Conservation (phyloP, 37 sponge, comb jelly and placozoan species). For the Ephydatia muelleri region DNA sequence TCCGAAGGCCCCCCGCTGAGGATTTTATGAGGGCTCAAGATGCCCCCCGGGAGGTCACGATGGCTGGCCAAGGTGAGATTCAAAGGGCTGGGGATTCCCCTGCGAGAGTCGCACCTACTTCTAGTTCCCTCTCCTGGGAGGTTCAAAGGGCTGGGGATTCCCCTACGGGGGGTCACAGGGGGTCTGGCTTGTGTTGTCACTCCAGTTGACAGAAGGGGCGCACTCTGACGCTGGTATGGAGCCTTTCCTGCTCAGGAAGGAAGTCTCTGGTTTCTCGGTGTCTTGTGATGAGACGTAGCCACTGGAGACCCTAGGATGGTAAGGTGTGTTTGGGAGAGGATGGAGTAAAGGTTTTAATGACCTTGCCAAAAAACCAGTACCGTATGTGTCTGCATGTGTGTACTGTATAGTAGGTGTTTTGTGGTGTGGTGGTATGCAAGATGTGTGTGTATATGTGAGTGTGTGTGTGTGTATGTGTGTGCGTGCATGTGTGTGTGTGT, state of each 20-base stretch:
- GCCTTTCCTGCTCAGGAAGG: too few species aligned
- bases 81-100: neutral
- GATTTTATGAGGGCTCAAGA: too few species aligned
- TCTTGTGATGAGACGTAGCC: neutral
- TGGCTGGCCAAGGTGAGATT: neutral
- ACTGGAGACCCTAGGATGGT: neutral
- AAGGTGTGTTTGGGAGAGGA: too few species aligned
- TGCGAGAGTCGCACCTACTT: neutral
- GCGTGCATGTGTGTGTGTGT: neutral
- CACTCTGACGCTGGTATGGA: neutral
- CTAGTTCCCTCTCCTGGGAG: too few species aligned
- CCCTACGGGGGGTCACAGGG: too few species aligned
- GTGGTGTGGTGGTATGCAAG: too few species aligned
- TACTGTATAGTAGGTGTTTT: neutral
- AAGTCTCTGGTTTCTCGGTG: neutral
- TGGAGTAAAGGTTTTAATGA: neutral
- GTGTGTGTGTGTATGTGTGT: too few species aligned
- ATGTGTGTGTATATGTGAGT: too few species aligned
- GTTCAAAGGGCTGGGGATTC: too few species aligned
- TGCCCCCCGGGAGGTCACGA: neutral
- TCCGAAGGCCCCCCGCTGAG: neutral
- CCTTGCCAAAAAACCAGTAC: too few species aligned
- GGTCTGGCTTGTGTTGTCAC: neutral
- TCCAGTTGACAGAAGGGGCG: neutral
- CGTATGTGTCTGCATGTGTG: too few species aligned